Percentiles rank a stretch among this genome's conserved stretches.
Evolutionary conservation across 2,888 invertebrate genomes (phyloP).

Genomic region (Nectonema munidae): DNA sequence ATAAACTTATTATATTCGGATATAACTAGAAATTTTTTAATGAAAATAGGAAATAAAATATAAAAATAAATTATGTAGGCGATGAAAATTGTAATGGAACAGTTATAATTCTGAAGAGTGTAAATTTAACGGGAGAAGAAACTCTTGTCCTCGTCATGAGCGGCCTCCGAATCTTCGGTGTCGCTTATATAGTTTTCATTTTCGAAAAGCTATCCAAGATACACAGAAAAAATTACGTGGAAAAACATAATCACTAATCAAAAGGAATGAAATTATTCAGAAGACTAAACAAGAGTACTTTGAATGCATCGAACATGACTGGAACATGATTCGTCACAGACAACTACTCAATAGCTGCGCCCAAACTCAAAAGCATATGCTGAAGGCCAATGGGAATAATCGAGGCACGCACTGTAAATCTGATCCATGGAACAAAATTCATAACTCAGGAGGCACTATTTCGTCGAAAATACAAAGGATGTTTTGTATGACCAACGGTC

Average conservation of each 20-base stretch:
- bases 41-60: too few species aligned
- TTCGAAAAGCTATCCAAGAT: slow-evolving; percentile 73
- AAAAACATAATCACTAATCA: slow-evolving; percentile 48
- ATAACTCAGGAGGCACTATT: slow-evolving; percentile 31
- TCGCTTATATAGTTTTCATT: slow-evolving; percentile 29
- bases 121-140: too few species aligned
- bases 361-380: slow-evolving; percentile 44
- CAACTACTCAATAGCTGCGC: slow-evolving; percentile 24
- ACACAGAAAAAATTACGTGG: slow-evolving; percentile 52
- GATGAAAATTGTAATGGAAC: too few species aligned
- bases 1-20: too few species aligned
- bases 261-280: slow-evolving; percentile 37
- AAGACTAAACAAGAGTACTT: slow-evolving; percentile 27
- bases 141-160: too few species aligned
- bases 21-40: too few species aligned
- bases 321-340: slow-evolving; percentile 56
- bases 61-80: too few species aligned
- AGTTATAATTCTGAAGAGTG: too few species aligned
- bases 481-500: slow-evolving; percentile 25
- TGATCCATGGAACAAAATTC: slow-evolving; percentile 25
- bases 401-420: slow-evolving; percentile 23
- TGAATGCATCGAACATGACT: slow-evolving; percentile 54
- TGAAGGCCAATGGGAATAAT: slow-evolving; percentile 92
- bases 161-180: slow-evolving; percentile 8
- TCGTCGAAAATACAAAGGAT: slow-evolving; percentile 43